phyloP scores from a whole-genome alignment of 2,797 vertebrate species.

The Menidia menidia region DNA sequence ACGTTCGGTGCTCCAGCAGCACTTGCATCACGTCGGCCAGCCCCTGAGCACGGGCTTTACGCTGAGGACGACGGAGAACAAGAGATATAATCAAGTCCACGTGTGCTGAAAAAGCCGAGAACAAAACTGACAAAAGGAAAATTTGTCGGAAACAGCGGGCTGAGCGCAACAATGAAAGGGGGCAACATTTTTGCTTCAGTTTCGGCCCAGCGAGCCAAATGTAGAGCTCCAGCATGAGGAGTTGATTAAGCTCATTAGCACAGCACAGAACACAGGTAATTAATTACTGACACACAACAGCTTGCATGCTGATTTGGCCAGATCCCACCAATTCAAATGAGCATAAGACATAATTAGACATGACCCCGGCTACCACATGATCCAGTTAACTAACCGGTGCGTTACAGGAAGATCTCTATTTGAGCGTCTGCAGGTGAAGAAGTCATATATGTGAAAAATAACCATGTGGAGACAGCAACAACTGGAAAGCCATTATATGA shows the following conservation, averaged over 20 bases:
- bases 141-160: constrained; percentile 22
- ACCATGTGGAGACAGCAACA: not conserved
- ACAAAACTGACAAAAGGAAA: constrained; percentile 11
- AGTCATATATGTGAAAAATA: constrained; percentile 2
- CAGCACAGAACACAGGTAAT: constrained; percentile 72
- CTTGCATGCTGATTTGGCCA: constrained; percentile 56
- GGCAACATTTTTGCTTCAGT: constrained; percentile 57
- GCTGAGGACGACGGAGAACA: constrained; percentile 29
- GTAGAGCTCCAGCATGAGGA: constrained; percentile 69
- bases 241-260: constrained; percentile 79
- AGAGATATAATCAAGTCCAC: constrained; percentile 32
- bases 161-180: constrained; percentile 6
- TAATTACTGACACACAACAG: constrained; percentile 76
- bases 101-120: constrained; percentile 3
- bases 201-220: constrained; percentile 69
- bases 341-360: constrained; percentile 53
- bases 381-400: constrained; percentile 16
- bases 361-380: constrained; percentile 29
- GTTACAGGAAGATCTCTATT: not conserved
- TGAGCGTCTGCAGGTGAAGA: constrained; percentile 2
- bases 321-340: constrained; percentile 56
- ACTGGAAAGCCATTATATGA: too few relatives aligned
- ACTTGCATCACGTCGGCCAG: constrained; percentile 67
- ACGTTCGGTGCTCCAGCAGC: constrained; percentile 60
- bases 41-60: constrained; percentile 51